These are phyloP conservation scores for Sparus aurata DNA, from an alignment of 2,797 vertebrate species.

Conservation along the genomic window DNA sequence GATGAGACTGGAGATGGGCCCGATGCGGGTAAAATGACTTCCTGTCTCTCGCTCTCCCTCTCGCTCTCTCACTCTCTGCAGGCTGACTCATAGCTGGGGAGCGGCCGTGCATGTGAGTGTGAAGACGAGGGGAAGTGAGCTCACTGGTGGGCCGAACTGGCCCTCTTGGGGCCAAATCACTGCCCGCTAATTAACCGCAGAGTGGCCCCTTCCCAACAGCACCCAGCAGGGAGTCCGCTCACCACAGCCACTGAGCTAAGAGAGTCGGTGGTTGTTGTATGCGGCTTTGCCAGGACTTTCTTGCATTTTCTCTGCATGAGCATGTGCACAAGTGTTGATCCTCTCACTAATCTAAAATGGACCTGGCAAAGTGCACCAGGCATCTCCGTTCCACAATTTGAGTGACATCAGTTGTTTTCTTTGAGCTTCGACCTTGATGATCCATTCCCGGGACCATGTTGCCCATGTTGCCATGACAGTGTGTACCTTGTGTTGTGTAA, in stretches of 20 bases:
- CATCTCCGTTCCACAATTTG: constrained; percentile 26
- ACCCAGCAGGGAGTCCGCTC: constrained; percentile 62
- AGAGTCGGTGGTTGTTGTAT: not conserved
- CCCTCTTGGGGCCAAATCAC: constrained; percentile 74
- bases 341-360: constrained; percentile 22
- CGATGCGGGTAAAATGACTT: constrained; percentile 81
- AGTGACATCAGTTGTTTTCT: constrained; percentile 71
- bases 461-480: constrained; percentile 73
- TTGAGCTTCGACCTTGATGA: constrained; percentile 50
- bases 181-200: constrained; percentile 82
- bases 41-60: constrained; percentile 73
- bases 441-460: constrained; percentile 51
- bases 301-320: constrained; percentile 9
- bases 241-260: constrained; percentile 42
- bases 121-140: constrained; percentile 83
- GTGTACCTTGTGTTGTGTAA: constrained; percentile 70
- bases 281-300: constrained; percentile 20
- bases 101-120: constrained; percentile 79
- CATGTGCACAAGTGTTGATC: constrained; percentile 19
- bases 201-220: constrained; percentile 68
- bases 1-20: constrained; percentile 78
- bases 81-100: constrained; percentile 82
- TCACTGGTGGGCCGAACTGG: constrained; percentile 78
- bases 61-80: constrained; percentile 42
- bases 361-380: constrained; percentile 24